phyloP scores from a whole-genome alignment of 2,888 invertebrate genomes.

The Trilocha varians region DNA sequence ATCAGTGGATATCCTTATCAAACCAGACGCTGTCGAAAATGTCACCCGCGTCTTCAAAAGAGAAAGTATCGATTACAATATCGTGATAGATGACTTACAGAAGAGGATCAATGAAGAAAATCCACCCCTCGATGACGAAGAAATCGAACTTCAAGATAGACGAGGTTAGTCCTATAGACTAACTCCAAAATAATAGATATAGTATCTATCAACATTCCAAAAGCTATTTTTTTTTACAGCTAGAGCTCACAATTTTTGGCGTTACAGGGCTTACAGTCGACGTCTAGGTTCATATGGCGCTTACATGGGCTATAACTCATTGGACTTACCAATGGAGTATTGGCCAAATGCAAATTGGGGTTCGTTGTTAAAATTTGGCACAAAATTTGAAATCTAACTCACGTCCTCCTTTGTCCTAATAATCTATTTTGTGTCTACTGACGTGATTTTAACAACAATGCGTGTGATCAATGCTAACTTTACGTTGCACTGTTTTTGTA shows the following conservation, averaged over 20 bases:
- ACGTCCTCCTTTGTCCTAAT: conserved; percentile 24
- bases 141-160: conserved; percentile 78
- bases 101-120: conserved; percentile 86
- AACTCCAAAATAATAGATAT: conserved; percentile 6
- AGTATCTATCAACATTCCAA: conserved; percentile 41
- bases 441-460: conserved; percentile 12
- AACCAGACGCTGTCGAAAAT: conserved; percentile 74
- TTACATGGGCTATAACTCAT: conserved; percentile 69
- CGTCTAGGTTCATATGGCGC: conserved; percentile 57
- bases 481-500: conserved; percentile 10
- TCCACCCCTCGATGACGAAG: conserved; percentile 78
- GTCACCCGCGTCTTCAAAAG: conserved; percentile 76
- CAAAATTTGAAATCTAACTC: conserved; percentile 30
- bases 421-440: conserved; percentile 13
- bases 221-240: conserved; percentile 65
- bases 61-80: conserved; percentile 76
- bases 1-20: conserved; percentile 80
- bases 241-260: conserved; percentile 73
- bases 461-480: conserved; percentile 14
- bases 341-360: conserved; percentile 77
- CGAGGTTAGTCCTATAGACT: conserved; percentile 67
- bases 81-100: conserved; percentile 86
- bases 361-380: conserved; percentile 62
- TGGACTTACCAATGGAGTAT: conserved; percentile 71
- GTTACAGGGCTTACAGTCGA: conserved; percentile 65